Evolutionary conservation across 2,888 invertebrate species (phyloP).

Genomic region (Aphrophora alni): DNA sequence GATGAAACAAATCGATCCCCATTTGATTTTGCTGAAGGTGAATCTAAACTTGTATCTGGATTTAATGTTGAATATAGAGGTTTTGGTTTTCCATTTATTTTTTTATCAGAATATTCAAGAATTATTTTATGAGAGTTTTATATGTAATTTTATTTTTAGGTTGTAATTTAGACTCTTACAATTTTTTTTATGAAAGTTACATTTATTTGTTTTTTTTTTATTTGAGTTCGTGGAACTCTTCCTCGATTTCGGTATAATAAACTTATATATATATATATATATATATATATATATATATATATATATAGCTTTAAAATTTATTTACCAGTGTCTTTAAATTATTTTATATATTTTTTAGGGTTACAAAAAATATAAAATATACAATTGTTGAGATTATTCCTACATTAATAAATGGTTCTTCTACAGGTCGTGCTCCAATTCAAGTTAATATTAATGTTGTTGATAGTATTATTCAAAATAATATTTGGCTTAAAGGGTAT

Average conservation of each 20-base stretch:
- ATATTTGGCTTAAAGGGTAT: constrained; percentile 59
- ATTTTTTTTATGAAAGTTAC: neutral
- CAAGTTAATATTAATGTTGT: constrained; percentile 69
- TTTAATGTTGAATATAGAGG: constrained; percentile 81
- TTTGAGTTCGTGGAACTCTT: neutral
- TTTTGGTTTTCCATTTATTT: constrained; percentile 65
- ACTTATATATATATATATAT: too few relatives aligned
- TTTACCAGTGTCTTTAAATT: neutral
- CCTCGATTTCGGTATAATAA: neutral
- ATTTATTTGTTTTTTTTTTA: neutral
- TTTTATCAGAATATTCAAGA: neutral
- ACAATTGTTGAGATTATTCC: constrained; percentile 67
- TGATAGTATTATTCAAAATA: constrained; percentile 64
- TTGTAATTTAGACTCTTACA: too few relatives aligned
- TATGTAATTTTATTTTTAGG: too few relatives aligned
- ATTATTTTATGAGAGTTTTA: too few relatives aligned
- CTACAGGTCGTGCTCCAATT: constrained; percentile 73
- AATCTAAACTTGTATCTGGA: constrained; percentile 78
- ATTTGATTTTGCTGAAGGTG: constrained; percentile 82
- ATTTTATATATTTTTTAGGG: neutral
- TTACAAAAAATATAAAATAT: constrained; percentile 66
- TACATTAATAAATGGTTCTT: constrained; percentile 67
- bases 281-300: too few relatives aligned
- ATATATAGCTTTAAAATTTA: neutral
- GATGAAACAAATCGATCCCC: constrained; percentile 77